These are phyloP conservation scores for Nyctibius grandis DNA, from an alignment of 2,797 vertebrate species.

Conservation along the genomic window DNA sequence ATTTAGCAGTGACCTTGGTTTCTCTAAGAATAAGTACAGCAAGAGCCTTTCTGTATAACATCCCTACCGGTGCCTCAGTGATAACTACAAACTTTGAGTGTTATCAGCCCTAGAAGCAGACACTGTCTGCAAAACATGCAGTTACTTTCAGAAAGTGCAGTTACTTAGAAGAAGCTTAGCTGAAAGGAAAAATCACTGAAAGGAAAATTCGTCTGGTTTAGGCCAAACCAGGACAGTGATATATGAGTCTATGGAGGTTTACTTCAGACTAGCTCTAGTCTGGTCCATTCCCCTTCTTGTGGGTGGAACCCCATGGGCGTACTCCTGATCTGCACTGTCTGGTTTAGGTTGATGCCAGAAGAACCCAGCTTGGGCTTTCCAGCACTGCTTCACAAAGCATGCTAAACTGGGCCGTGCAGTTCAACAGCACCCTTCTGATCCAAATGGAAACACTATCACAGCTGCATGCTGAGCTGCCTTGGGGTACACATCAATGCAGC, in stretches of 20 bases:
- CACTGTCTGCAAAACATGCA: too few species aligned
- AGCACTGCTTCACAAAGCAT: background rate
- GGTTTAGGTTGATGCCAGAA: background rate
- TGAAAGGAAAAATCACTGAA: too few species aligned
- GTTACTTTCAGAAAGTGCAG: too few species aligned
- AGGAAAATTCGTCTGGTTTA: too few species aligned
- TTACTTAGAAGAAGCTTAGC: too few species aligned
- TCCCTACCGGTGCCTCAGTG: too few species aligned
- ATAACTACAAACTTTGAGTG: too few species aligned
- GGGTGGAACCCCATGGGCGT: accelerated
- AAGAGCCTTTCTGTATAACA: too few species aligned
- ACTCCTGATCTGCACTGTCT: background rate
- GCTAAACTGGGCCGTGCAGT: background rate
- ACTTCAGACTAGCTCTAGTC: background rate
- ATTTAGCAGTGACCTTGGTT: too few species aligned
- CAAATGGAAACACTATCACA: background rate
- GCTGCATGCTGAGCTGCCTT: background rate
- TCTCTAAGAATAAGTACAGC: too few species aligned
- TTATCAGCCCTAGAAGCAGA: too few species aligned
- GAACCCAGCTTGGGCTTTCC: background rate
- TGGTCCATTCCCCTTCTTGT: background rate
- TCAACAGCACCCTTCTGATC: background rate
- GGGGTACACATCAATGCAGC: background rate
- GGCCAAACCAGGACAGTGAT: too few species aligned
- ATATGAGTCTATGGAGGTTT: background rate